These are phyloP conservation scores for Anoplophora glabripennis DNA, from an alignment of 1,140 invertebrate genomes.

Conservation along the genomic window DNA sequence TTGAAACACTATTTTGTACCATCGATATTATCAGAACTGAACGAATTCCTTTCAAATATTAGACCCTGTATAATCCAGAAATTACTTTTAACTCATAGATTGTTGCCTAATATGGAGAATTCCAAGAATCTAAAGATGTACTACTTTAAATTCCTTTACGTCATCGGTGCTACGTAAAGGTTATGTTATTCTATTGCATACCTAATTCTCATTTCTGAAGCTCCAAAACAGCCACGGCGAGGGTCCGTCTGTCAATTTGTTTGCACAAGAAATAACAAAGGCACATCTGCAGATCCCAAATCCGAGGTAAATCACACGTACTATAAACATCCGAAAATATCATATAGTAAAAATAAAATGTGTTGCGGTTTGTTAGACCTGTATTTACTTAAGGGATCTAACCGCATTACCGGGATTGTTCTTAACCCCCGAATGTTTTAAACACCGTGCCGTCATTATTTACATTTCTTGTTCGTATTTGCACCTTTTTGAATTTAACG, in stretches of 20 bases:
- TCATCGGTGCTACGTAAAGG: too few relatives aligned
- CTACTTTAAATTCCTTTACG: too few relatives aligned
- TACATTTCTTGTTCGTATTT: conserved; percentile 11
- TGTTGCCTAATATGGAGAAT: too few relatives aligned
- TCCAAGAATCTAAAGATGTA: too few relatives aligned
- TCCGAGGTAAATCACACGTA: conserved; percentile 36
- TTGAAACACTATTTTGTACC: too few relatives aligned
- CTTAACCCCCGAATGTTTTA: conserved; percentile 21
- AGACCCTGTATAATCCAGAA: too few relatives aligned
- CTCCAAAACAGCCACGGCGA: neutral
- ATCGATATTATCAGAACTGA: too few relatives aligned
- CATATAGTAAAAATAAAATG: conserved; percentile 17
- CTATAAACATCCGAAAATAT: conserved; percentile 34
- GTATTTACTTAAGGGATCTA: conserved; percentile 29
- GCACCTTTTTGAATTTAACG: conserved; percentile 20
- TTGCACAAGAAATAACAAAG: conserved; percentile 30
- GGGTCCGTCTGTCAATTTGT: conserved; percentile 26
- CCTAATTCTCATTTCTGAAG: neutral
- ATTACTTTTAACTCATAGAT: too few relatives aligned
- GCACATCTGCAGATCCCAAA: conserved; percentile 38
- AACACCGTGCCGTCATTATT: conserved; percentile 12
- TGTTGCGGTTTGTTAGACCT: conserved; percentile 25
- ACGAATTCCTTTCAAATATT: too few relatives aligned
- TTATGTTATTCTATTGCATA: neutral
- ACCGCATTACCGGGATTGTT: conserved; percentile 28